A percentile compares a stretch with the other conserved stretches of the same genome.
These are phyloP conservation scores for Sphecodes monilicornis DNA, from an alignment of 2,888 invertebrate genomes.

Conservation along the genomic window DNA sequence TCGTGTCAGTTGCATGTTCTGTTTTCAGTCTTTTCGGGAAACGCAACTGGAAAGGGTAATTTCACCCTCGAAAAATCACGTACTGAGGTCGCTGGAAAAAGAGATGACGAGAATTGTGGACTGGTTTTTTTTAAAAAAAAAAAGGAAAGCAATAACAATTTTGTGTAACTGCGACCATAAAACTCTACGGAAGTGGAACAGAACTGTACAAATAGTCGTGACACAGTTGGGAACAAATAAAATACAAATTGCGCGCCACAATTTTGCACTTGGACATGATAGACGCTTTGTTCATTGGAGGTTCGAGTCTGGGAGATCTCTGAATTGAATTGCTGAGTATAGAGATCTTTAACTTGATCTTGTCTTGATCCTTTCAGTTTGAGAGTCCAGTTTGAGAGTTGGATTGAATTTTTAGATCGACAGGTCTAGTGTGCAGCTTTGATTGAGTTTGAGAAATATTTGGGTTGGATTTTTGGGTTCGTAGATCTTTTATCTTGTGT, in stretches of 20 bases:
- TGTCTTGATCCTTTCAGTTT: neutral
- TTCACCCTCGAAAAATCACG: neutral
- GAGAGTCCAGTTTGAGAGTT: neutral
- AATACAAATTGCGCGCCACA: neutral
- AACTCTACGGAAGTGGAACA: neutral
- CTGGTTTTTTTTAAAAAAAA: neutral
- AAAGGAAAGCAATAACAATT: neutral
- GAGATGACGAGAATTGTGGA: neutral
- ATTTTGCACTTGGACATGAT: neutral
- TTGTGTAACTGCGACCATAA: neutral
- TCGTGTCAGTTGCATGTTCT: neutral
- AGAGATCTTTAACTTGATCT: no score
- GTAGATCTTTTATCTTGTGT: no score
- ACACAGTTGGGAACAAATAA: neutral
- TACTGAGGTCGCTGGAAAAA: neutral
- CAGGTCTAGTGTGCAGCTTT: no score
- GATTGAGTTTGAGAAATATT: no score
- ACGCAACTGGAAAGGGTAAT: neutral
- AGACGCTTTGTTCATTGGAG: neutral
- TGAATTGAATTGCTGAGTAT: no score
- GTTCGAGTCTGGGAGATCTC: no score
- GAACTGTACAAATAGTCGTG: neutral
- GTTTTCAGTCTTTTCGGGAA: neutral
- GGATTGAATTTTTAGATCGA: neutral
- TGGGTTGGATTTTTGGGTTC: no score